Evolutionary conservation across 64 coral and sea anemone genomes (phyloP).

Genomic region (Actinia tenebrosa): DNA sequence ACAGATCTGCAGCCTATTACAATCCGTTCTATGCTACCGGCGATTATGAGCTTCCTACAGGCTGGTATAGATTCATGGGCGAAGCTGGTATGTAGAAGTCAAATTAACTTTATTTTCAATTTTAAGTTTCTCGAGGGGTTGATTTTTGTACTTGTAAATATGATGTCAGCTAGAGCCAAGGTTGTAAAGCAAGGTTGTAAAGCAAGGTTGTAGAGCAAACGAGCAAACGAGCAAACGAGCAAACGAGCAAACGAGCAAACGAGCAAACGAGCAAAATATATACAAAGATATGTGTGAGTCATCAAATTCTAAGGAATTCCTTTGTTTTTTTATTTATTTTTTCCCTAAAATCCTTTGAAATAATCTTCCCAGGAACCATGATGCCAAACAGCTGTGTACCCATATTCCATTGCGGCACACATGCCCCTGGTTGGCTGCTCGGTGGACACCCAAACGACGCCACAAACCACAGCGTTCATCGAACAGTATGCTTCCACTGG

Average conservation of each 20-base stretch:
- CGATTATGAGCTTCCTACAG: background rate
- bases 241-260: too few relatives aligned
- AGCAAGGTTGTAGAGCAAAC: too few relatives aligned
- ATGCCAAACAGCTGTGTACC: conserved; percentile 26
- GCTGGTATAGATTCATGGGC: background rate
- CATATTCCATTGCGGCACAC: conserved; percentile 17
- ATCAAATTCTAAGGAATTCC: too few relatives aligned
- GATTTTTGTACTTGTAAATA: too few relatives aligned
- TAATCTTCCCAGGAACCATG: background rate
- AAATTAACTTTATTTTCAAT: too few relatives aligned
- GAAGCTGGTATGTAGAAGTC: background rate
- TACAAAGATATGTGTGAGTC: background rate
- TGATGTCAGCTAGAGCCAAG: too few relatives aligned
- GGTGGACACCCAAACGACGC: conserved; percentile 4
- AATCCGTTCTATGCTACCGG: background rate
- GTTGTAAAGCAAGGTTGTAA: background rate
- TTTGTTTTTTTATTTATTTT: too few relatives aligned
- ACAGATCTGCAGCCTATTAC: background rate
- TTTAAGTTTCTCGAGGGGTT: too few relatives aligned
- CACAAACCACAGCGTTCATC: background rate
- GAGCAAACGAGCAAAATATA: too few relatives aligned
- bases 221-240: too few relatives aligned
- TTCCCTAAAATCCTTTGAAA: too few relatives aligned
- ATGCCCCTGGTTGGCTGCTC: conserved; percentile 31
- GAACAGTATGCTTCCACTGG: conserved; percentile 36